phyloP scores from a whole-genome alignment of 2,888 invertebrate genomes.

The Dryocosmus kuriphilus region DNA sequence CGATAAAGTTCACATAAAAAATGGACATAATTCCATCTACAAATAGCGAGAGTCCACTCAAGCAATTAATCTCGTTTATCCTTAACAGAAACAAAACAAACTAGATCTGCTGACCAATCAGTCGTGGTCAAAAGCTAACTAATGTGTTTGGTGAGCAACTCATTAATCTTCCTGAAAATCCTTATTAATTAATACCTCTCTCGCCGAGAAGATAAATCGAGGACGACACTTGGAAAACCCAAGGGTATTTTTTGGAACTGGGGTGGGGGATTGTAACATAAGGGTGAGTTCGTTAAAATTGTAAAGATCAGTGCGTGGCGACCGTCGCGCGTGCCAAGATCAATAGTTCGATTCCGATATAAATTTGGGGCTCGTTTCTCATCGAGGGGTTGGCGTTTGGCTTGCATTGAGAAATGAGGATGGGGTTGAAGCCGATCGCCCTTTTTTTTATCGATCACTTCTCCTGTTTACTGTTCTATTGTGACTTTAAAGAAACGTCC shows the following conservation, averaged over 20 bases:
- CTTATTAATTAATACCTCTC: conserved; percentile 65
- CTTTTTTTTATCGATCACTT: conserved; percentile 69
- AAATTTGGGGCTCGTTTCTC: conserved; percentile 72
- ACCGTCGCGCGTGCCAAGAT: conserved; percentile 69
- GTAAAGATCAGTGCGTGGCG: conserved; percentile 68
- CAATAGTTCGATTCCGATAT: conserved; percentile 76
- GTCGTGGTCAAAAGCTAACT: conserved; percentile 58
- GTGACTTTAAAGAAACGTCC: conserved; percentile 45
- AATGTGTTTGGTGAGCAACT: too few relatives aligned
- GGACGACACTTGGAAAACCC: conserved; percentile 12
- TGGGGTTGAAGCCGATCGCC: conserved; percentile 72
- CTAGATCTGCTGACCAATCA: conserved; percentile 75
- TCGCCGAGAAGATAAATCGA: conserved; percentile 47
- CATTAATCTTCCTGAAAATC: conserved; percentile 50
- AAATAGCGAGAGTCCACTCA: conserved; percentile 58
- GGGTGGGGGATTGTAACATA: conserved; percentile 16
- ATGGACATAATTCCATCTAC: conserved; percentile 61
- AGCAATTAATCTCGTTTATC: conserved; percentile 67
- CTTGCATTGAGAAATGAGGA: conserved; percentile 61
- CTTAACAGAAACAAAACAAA: conserved; percentile 72
- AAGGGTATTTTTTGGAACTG: too few relatives aligned
- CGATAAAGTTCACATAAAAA: not conserved
- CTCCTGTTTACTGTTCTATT: conserved; percentile 57
- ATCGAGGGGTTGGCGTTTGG: conserved; percentile 59
- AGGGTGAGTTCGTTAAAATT: conserved; percentile 66